phyloP scores from a whole-genome alignment of 2,797 vertebrate genomes.

The Ceryle rudis region DNA sequence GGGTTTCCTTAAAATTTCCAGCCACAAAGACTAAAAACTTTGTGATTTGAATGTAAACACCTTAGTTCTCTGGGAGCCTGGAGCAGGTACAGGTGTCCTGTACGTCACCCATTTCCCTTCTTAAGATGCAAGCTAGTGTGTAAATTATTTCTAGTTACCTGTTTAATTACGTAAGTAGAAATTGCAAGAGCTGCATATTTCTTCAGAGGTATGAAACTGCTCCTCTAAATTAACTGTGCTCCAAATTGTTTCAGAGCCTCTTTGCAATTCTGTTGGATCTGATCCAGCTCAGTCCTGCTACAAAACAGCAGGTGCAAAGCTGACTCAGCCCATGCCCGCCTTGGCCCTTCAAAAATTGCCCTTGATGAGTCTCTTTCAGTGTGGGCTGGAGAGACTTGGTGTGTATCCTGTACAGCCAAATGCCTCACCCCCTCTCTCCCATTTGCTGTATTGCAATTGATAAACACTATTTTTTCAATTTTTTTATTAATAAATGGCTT shows the following conservation, averaged over 20 bases:
- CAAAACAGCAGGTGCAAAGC: background rate
- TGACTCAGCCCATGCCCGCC: fast-evolving
- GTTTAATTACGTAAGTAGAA: background rate
- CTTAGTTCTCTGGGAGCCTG: background rate
- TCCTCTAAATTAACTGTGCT: background rate
- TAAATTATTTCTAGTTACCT: background rate
- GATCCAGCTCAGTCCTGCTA: background rate
- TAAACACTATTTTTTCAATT: background rate
- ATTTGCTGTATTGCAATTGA: background rate
- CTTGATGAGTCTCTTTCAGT: fast-evolving
- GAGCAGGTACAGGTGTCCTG: background rate
- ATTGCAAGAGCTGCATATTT: background rate
- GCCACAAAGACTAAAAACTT: background rate
- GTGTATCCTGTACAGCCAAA: background rate
- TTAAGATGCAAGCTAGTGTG: background rate
- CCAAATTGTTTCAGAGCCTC: background rate
- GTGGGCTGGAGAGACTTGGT: background rate
- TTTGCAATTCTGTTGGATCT: fast-evolving
- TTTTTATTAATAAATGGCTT: background rate
- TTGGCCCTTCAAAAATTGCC: background rate
- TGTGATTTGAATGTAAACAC: background rate
- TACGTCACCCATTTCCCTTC: background rate
- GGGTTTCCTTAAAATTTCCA: background rate
- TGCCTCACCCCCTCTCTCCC: background rate
- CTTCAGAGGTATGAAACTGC: background rate